phyloP scores from a whole-genome alignment of 2,797 vertebrate genomes.

The Parotocinclus haroldoi region DNA sequence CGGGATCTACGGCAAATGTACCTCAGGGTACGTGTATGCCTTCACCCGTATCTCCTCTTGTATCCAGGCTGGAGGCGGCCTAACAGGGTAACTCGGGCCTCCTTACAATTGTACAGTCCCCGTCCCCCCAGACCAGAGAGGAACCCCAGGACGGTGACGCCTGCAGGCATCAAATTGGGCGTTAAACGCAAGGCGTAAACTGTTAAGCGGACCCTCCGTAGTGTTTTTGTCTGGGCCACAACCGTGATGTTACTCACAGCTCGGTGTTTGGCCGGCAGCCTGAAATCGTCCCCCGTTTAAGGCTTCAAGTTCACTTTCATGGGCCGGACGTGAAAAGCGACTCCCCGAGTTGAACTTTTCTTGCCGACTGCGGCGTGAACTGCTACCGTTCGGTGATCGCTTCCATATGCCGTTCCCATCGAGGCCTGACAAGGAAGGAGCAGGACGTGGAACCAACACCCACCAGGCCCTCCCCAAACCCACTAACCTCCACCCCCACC shows the following conservation, averaged over 20 bases:
- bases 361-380: conserved; percentile 10
- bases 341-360: not conserved
- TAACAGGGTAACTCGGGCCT: too few relatives aligned
- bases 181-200: not conserved
- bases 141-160: too few relatives aligned
- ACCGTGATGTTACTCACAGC: conserved; percentile 2
- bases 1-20: too few relatives aligned
- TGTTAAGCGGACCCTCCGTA: not conserved
- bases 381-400: conserved; percentile 46
- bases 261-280: conserved; percentile 8
- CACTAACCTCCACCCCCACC: too few relatives aligned
- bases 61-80: too few relatives aligned
- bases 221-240: too few relatives aligned
- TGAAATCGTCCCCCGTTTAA: conserved; percentile 26
- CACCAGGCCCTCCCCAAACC: too few relatives aligned
- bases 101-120: too few relatives aligned
- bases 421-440: conserved; percentile 25
- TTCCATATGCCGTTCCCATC: conserved; percentile 42
- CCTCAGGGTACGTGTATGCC: too few relatives aligned
- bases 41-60: too few relatives aligned
- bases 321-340: conserved; percentile 27
- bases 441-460: conserved; percentile 17
- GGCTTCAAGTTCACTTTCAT: conserved; percentile 42
- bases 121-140: too few relatives aligned
- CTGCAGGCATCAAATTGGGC: too few relatives aligned